Conservation (phyloP, 2,888 invertebrate species). For the Toxonevra muliebris region DNA sequence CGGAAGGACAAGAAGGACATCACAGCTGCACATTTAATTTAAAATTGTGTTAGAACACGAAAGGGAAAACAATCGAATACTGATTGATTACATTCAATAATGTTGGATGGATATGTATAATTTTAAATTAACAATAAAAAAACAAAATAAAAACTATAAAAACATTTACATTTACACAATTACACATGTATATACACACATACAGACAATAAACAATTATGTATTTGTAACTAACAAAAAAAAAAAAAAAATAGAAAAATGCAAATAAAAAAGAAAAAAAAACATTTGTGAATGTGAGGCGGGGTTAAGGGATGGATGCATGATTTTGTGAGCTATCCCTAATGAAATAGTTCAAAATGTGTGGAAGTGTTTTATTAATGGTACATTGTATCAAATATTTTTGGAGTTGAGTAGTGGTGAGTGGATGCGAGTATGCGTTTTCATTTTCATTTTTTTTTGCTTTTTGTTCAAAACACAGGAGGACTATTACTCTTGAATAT, state of each 20-base stretch:
- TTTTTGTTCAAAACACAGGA: constrained; percentile 43
- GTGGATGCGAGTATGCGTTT: too few species aligned
- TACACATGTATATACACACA: constrained; percentile 4
- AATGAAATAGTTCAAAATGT: too few species aligned
- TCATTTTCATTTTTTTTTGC: background rate
- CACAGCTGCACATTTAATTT: constrained; percentile 38
- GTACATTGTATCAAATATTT: too few species aligned
- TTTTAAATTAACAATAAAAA: constrained; percentile 20
- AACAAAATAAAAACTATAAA: constrained; percentile 16
- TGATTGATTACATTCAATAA: too few species aligned
- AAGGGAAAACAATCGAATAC: too few species aligned
- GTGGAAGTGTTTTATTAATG: too few species aligned
- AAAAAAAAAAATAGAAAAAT: too few species aligned
- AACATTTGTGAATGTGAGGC: too few species aligned
- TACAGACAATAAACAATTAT: background rate
- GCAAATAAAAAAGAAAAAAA: too few species aligned
- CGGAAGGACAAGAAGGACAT: constrained; percentile 36
- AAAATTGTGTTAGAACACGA: background rate
- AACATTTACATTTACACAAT: constrained; percentile 14
- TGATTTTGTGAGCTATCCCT: too few species aligned
- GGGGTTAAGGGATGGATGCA: too few species aligned
- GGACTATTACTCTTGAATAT: constrained; percentile 50
- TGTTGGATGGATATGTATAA: background rate
- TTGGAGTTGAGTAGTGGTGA: too few species aligned
- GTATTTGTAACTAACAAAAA: background rate